Conservation (phyloP, 1,140 invertebrate species). For the Phymastichus coffea region DNA sequence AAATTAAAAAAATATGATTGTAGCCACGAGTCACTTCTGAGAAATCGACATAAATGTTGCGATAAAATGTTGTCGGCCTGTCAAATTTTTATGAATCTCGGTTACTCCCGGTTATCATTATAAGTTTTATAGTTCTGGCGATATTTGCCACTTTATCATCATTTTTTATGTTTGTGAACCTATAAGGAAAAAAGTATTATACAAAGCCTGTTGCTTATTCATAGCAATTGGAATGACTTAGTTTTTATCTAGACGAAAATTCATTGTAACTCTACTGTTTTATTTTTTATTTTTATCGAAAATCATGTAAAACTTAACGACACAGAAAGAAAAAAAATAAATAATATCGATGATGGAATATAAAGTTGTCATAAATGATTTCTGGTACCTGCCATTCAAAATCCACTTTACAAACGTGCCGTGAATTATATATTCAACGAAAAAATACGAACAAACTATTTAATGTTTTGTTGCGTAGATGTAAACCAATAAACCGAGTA, state of each 20-base stretch:
- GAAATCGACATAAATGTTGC: too few relatives aligned
- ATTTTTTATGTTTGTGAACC: not conserved
- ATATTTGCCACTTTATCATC: not conserved
- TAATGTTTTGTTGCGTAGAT: too few relatives aligned
- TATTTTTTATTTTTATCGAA: not conserved
- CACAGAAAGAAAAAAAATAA: not conserved
- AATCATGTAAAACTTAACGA: not conserved
- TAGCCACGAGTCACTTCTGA: not conserved
- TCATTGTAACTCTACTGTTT: constrained; percentile 6
- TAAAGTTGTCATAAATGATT: too few relatives aligned
- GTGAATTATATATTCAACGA: too few relatives aligned
- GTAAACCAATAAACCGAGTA: not conserved
- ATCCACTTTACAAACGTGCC: too few relatives aligned
- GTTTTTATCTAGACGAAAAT: not conserved
- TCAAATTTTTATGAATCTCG: constrained; percentile 4
- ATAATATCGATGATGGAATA: too few relatives aligned
- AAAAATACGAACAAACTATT: too few relatives aligned
- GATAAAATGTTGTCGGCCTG: not conserved
- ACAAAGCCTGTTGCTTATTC: too few relatives aligned
- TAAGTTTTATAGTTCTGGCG: constrained; percentile 7
- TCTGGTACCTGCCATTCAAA: too few relatives aligned
- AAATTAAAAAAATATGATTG: not conserved
- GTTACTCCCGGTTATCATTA: constrained; percentile 8
- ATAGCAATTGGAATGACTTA: too few relatives aligned
- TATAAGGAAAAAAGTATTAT: constrained; percentile 18